A percentile compares a stretch with the other conserved stretches of the same genome.
Evolutionary conservation across 2,888 invertebrate genomes (phyloP).

Genomic region (Chydorus sphaericus): DNA sequence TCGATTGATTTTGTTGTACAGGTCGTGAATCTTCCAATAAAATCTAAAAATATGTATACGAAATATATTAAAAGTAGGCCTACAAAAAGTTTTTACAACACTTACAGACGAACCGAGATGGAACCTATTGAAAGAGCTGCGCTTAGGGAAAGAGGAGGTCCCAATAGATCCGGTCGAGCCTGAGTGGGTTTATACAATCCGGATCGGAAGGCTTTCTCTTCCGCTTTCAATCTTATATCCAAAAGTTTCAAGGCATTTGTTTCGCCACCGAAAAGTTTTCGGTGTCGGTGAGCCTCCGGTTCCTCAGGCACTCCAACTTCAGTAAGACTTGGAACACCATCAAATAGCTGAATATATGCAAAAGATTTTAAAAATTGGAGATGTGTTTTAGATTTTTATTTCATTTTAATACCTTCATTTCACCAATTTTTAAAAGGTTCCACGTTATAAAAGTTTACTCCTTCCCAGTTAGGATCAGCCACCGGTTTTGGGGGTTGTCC

Average conservation of each 20-base stretch:
- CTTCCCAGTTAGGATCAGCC: constrained; percentile 30
- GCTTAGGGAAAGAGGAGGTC: constrained; percentile 50
- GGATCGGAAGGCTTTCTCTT: constrained; percentile 30
- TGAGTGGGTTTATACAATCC: constrained; percentile 53
- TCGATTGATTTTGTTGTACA: constrained; percentile 42
- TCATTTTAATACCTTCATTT: too few relatives aligned
- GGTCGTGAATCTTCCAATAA: constrained; percentile 51
- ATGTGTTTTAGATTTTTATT: too few relatives aligned
- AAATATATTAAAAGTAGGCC: constrained; percentile 4
- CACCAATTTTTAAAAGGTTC: constrained; percentile 29
- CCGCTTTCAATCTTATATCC: constrained; percentile 36
- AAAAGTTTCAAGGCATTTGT: constrained; percentile 42
- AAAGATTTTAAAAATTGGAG: not conserved
- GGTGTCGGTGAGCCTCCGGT: constrained; percentile 20
- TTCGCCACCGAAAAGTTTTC: constrained; percentile 43
- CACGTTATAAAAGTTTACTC: constrained; percentile 35
- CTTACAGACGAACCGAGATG: constrained; percentile 46
- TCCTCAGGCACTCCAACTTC: constrained; percentile 25
- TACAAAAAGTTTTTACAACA: not conserved
- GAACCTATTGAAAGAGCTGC: constrained; percentile 56
- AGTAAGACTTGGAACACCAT: constrained; percentile 10
- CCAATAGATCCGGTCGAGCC: constrained; percentile 47
- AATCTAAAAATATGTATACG: constrained; percentile 30
- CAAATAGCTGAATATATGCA: constrained; percentile 14
- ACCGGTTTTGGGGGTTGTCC: constrained; percentile 45